Evolutionary conservation across 92 coral and sea anemone species (phyloP), one percentile per base, ranked within the genome.

Genomic region (Scolanthus callimorphus): DNA sequence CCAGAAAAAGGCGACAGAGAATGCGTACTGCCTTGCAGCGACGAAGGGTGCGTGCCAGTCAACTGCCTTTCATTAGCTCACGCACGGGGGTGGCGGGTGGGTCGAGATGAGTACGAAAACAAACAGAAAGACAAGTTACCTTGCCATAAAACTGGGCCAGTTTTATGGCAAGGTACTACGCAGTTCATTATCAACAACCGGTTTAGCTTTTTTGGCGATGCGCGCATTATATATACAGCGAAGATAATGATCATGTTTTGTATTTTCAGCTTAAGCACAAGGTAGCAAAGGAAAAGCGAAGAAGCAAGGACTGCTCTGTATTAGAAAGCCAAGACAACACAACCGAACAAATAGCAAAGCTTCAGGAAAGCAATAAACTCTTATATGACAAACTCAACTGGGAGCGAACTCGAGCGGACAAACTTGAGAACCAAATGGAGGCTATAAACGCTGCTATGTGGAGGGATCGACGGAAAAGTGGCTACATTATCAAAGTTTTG

Each of bases 391-490:
- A 84, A 53, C 70, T 92, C 51, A 70, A 57, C 30, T 62, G 63
- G 49, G 98, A 92, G 64, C 71, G 89, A 30, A 46, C 78, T 21
- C 76, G 80, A 55, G 86, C 90, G 39, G 74, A 67, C 51, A 82
- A 70, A 45, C 74, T 92, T 20, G 87, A 88, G 59, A 65, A 62
- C 10, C 81, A 84, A 57, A 61, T 92, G 54, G 81, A 87, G 55
- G 74, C 68, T 45, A 57, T 87, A 28, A 72, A 75, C 21, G 56
- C 90, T 21, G 72, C 73, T 10, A 71, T 83, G 9, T 43, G 62
- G 25, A 83, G 85, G 53, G 96, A 87, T 27, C 56, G 96, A n/a
- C 77, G 77, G 52, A 83, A 79, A 53, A 84, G 90, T 45, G 78
- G 77, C 29, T 84, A 87, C 49, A 78, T 87, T 11, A 76, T 87